These are phyloP conservation scores for Andrena haemorrhoa DNA, from an alignment of 2,888 invertebrate species.

Conservation along the genomic window DNA sequence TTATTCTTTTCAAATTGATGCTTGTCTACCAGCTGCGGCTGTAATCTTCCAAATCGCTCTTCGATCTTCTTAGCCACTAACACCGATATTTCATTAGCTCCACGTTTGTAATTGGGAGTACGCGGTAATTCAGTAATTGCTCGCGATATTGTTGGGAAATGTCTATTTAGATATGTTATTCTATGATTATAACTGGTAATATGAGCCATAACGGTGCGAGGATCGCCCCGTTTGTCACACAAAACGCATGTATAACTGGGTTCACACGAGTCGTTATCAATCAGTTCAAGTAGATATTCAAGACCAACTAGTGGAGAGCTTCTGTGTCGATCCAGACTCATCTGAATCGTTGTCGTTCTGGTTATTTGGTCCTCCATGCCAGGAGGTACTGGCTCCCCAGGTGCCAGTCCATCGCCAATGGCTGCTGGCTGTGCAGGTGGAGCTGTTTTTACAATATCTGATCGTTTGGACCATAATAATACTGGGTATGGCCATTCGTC, in stretches of 20 bases:
- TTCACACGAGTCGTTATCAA: slow-evolving; percentile 88
- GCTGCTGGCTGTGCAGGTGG: slow-evolving; percentile 67
- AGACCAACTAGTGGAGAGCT: slow-evolving; percentile 88
- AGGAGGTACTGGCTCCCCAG: slow-evolving; percentile 90
- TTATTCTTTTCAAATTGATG: slow-evolving; percentile 90
- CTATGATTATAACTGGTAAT: slow-evolving; percentile 92
- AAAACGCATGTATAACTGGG: slow-evolving; percentile 92
- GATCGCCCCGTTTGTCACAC: slow-evolving; percentile 92
- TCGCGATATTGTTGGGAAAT: slow-evolving; percentile 87
- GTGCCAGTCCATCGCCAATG: slow-evolving; percentile 83
- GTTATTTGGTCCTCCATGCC: slow-evolving; percentile 89
- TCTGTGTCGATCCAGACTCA: slow-evolving; percentile 86
- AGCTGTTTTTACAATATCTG: slow-evolving; percentile 76
- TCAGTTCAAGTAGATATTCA: slow-evolving; percentile 92
- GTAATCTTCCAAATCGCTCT: slow-evolving; percentile 90
- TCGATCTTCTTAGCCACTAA: slow-evolving; percentile 90
- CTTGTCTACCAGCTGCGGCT: slow-evolving; percentile 89
- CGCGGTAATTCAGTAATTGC: slow-evolving; percentile 88
- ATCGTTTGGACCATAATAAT: slow-evolving; percentile 81
- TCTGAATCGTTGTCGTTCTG: slow-evolving; percentile 85
- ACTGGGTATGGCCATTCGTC: slow-evolving; percentile 84
- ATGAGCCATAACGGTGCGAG: slow-evolving; percentile 92
- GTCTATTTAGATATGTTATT: slow-evolving; percentile 89
- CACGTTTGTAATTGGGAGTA: slow-evolving; percentile 86
- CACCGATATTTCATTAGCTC: slow-evolving; percentile 84